Conservation (phyloP, 1,140 invertebrate genomes). For the Glomeris maerens region DNA sequence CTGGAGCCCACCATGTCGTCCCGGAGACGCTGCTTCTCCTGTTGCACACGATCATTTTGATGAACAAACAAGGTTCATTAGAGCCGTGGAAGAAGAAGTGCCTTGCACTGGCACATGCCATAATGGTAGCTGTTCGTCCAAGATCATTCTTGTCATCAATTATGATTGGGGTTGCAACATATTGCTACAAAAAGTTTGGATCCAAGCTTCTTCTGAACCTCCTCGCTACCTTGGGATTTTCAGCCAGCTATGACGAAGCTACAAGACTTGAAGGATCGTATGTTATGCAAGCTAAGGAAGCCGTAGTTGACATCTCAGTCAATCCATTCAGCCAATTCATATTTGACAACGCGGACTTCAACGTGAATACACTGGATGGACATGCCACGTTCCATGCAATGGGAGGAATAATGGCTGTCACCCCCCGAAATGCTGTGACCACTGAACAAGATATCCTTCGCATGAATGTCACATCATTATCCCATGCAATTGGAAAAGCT, state of each 20-base stretch:
- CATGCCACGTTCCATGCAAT: conserved; percentile 21
- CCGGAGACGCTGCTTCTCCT: conserved; percentile 12
- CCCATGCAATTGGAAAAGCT: too few relatives aligned
- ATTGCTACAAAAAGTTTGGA: conserved; percentile 5
- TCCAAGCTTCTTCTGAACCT: conserved; percentile 5
- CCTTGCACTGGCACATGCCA: conserved; percentile 12
- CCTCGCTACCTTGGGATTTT: conserved; percentile 9
- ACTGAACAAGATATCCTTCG: too few relatives aligned
- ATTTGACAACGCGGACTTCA: conserved; percentile 24
- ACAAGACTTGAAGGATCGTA: conserved; percentile 2
- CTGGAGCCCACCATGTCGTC: conserved; percentile 2
- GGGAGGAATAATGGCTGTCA: conserved; percentile 19
- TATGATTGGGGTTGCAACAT: not conserved
- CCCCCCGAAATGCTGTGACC: conserved; percentile 7
- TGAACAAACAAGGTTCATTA: conserved; percentile 10
- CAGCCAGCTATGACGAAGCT: conserved; percentile 7
- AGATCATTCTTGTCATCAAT: conserved; percentile 11
- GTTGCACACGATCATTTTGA: conserved; percentile 12
- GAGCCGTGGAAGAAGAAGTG: conserved; percentile 15
- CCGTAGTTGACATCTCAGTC: not conserved
- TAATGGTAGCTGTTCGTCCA: conserved; percentile 14
- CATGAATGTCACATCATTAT: too few relatives aligned
- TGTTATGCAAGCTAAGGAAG: not conserved
- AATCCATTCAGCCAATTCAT: conserved; percentile 9
- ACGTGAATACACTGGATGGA: conserved; percentile 21